Evolutionary conservation across 2,888 invertebrate genomes (phyloP), one percentile per base, ranked within the genome.

Genomic region (Melinaea marsaeus): DNA sequence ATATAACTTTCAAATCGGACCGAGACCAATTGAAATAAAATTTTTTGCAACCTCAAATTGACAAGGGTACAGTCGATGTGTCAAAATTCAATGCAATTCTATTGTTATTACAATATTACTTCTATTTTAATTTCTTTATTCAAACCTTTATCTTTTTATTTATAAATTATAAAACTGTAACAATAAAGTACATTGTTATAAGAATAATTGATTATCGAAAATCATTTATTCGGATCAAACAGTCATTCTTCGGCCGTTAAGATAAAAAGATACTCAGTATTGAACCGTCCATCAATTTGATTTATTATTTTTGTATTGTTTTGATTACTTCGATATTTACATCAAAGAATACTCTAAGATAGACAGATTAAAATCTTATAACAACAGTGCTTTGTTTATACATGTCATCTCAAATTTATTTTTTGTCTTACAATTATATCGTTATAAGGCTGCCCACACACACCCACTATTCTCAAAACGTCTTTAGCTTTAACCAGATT

Each of bases 1-100:
- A 64, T 65, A 59, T 57, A 66, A 73, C 74, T 76, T 76, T 76
- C 73, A 69, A 76, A 73, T 73, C 72, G 71, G 73, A 74, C 67
- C 70, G 71, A 69, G 68, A 62, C 67, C 57, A 65, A 69, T 59
- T 66, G 57, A 56, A 64, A 66, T 66, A 68, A 62, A 48, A 62
- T 63, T 65, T 66, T 56, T 47, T 37, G 42, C n/a, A 58, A 59
- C 51, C 32, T 51, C 32, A 51, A 51, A 51, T 32, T 35, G 37
- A n/a, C 55, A 35, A 37, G 55, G 48, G 51, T 51, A 51, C 22
- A 32, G 51, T 32, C 51, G 32, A 48, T 48, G n/a, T 32, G 51
- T 51, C 51, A 51, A 51, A 51, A 32, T 42, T 2, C 7, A 42
- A 42, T 9, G 42, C 42, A 1, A 11, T 42, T 7, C 42, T 9